Evolutionary conservation across 1,140 invertebrate genomes (phyloP), one percentile per base, ranked within the genome.

Genomic region (Drosophila virilis): DNA sequence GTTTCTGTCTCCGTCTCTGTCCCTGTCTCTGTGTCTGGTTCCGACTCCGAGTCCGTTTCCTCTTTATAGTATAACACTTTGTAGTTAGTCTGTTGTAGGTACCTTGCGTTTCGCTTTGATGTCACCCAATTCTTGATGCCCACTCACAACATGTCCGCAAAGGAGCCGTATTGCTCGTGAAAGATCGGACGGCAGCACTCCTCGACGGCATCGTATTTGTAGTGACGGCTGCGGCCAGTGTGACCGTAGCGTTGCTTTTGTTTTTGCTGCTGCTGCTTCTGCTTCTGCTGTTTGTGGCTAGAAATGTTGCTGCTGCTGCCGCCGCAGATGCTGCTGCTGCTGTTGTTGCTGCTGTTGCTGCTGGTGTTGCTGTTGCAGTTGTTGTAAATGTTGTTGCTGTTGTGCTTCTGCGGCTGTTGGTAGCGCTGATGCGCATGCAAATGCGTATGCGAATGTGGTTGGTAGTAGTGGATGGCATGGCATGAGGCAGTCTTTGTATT

Each of bases 401-500:
- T 57, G 57, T 60, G 40, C 52, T 62, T 45, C 35, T 65, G 13
- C 55, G 65, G 57, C 38, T 78, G 59, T 42, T 50, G 67, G 15
- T 32, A 12, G 33, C 40, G 57, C 35, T 46, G 45, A 9, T 71
- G 61, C 33, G n/a, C 12, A 50, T 66, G 62, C n/a, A 37, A 9
- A 57, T 75, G 52, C 45, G 28, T 10, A 40, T 69, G 70, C 60
- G 74, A 64, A 37, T 70, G 79, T 62, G 82, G 84, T 57, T 85
- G 80, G 74, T 90, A 90, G 64, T 91, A 91, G 52, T 91, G 85
- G 72, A 91, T 91, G 78, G 91, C 88, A 74, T 91, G 88, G 81
- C 90, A 91, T 88, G 86, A 88, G 80, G 90, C 90, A 91, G 90
- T 91, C 90, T 91, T 91, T 66, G 90, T 42, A 82, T 91, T 91